These are phyloP conservation scores for Trachurus trachurus DNA, from an alignment of 2,797 vertebrate species.

Conservation along the genomic window DNA sequence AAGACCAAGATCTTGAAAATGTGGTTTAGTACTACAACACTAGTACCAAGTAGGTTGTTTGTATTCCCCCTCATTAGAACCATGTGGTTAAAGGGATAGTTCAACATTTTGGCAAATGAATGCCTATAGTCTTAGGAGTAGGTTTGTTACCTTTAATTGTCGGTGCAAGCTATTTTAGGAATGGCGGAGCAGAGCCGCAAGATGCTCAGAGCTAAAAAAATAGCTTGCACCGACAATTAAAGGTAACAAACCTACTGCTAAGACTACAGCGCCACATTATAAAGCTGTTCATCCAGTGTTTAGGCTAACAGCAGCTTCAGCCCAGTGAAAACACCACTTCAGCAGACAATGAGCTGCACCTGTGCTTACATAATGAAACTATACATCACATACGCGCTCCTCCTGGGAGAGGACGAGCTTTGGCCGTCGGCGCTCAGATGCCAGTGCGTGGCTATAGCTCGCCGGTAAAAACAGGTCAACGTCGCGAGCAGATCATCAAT, in stretches of 20 bases:
- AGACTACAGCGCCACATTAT: neutral
- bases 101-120: too few relatives aligned
- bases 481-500: conserved; percentile 75
- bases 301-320: neutral
- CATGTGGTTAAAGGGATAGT: conserved; percentile 9
- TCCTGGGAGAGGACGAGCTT: conserved; percentile 29
- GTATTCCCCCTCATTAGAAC: neutral
- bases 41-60: neutral
- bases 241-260: too few relatives aligned
- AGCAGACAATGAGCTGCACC: conserved; percentile 20
- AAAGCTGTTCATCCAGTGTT: neutral
- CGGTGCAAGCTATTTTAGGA: too few relatives aligned
- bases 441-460: conserved; percentile 24
- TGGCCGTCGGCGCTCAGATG: conserved; percentile 41
- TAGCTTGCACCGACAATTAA: too few relatives aligned
- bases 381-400: conserved; percentile 49
- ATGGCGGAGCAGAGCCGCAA: too few relatives aligned
- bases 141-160: too few relatives aligned
- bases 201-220: too few relatives aligned
- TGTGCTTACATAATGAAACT: conserved; percentile 59
- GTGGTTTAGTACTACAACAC: too few relatives aligned
- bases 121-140: too few relatives aligned
- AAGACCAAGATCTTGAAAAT: too few relatives aligned
- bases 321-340: neutral
- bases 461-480: conserved; percentile 73